These are phyloP conservation scores for Limenitis camilla DNA, from an alignment of 2,888 invertebrate genomes.

Conservation along the genomic window DNA sequence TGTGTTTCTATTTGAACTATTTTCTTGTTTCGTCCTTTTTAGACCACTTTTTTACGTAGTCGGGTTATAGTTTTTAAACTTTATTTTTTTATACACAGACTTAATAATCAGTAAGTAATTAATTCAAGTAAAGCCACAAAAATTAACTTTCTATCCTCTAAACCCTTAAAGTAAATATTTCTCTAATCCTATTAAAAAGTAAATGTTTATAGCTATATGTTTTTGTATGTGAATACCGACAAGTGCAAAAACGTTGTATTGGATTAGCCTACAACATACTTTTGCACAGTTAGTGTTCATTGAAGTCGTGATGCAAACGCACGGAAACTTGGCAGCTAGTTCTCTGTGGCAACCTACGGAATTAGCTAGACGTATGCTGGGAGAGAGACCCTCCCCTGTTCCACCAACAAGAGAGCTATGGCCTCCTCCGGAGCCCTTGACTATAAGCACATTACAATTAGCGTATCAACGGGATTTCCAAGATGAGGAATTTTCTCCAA, in stretches of 20 bases:
- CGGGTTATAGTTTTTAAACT: no score
- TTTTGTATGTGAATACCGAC: conserved; percentile 44
- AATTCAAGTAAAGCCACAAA: not conserved
- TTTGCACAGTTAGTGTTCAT: conserved; percentile 49
- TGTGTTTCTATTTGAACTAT: no score
- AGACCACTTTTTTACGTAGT: no score
- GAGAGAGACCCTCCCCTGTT: conserved; percentile 62
- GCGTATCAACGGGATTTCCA: conserved; percentile 49
- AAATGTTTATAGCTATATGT: conserved; percentile 12
- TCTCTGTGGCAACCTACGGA: conserved; percentile 70
- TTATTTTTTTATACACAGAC: no score
- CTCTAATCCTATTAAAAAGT: conserved; percentile 17
- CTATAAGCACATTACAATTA: conserved; percentile 64
- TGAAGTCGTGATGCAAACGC: conserved; percentile 61
- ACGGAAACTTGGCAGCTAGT: conserved; percentile 65
- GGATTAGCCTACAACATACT: conserved; percentile 53
- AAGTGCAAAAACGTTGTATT: conserved; percentile 63
- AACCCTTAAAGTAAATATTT: conserved; percentile 25
- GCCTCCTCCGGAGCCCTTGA: conserved; percentile 51
- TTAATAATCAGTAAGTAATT: no score
- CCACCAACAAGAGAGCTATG: conserved; percentile 65
- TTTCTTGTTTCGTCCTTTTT: no score
- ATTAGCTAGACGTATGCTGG: conserved; percentile 62
- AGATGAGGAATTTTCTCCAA: conserved; percentile 45
- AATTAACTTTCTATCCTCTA: not conserved